Conservation (phyloP, 1,140 invertebrate genomes). For the Melanaphis sacchari region DNA sequence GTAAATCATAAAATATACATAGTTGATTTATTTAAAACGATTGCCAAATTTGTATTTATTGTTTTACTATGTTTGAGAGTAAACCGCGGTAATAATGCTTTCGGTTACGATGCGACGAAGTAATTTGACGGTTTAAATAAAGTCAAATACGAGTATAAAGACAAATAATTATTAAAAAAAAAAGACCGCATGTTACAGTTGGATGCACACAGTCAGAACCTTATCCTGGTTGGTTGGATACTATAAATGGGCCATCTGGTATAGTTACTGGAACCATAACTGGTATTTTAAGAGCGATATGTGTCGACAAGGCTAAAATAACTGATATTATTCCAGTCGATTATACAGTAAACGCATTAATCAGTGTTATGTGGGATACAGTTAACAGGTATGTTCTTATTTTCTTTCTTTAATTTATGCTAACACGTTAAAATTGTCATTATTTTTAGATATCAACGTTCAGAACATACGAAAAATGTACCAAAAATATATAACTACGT, state of each 20-base stretch:
- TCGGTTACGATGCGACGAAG: background rate
- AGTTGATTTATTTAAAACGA: too few relatives aligned
- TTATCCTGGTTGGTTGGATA: background rate
- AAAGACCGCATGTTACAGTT: background rate
- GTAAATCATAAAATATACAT: background rate
- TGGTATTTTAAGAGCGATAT: background rate
- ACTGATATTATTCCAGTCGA: background rate
- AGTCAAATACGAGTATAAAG: too few relatives aligned
- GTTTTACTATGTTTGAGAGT: too few relatives aligned
- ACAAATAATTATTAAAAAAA: too few relatives aligned
- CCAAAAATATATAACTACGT: constrained; percentile 24
- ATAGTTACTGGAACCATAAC: background rate
- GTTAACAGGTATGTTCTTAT: background rate
- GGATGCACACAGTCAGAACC: background rate
- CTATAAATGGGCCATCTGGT: background rate
- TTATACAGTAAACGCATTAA: background rate
- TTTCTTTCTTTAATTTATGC: too few relatives aligned
- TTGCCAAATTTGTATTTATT: too few relatives aligned
- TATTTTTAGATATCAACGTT: background rate
- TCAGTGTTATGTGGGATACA: constrained; percentile 15
- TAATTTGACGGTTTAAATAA: too few relatives aligned
- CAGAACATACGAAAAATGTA: too few relatives aligned
- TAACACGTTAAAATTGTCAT: background rate
- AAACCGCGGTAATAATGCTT: background rate
- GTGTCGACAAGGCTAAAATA: background rate